Conservation (phyloP, 2,888 invertebrate genomes). For the Calliphora vomitoria region DNA sequence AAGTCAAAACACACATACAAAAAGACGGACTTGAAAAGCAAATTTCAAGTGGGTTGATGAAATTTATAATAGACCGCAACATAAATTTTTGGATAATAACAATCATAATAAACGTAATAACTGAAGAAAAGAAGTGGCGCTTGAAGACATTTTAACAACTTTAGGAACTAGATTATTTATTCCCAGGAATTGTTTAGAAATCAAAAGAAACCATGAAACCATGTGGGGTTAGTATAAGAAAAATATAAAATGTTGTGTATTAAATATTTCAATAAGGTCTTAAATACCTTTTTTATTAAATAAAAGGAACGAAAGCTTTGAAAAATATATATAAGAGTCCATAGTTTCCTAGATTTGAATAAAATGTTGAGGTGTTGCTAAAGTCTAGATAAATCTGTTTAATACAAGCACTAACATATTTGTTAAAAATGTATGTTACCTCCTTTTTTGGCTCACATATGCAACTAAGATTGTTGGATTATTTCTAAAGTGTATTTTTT, state of each 20-base stretch:
- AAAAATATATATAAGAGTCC: no score
- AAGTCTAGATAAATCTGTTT: no score
- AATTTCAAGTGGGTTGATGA: constrained; percentile 52
- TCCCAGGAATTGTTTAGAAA: not conserved
- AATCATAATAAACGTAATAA: constrained; percentile 10
- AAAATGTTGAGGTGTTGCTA: no score
- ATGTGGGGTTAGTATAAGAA: not conserved
- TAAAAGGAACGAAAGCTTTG: no score
- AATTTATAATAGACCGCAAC: constrained; percentile 27
- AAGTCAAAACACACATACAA: constrained; percentile 10
- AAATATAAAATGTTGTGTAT: not conserved
- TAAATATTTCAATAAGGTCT: not conserved
- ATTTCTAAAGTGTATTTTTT: not conserved
- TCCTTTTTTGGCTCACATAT: constrained; percentile 3
- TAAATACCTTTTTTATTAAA: not conserved
- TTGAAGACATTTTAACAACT: constrained; percentile 8
- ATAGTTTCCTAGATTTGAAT: no score
- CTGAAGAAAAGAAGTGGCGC: constrained; percentile 9
- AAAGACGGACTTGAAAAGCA: not conserved
- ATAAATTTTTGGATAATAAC: constrained; percentile 9
- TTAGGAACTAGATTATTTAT: not conserved
- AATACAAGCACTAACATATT: not conserved
- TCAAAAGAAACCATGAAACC: constrained; percentile 8
- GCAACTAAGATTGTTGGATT: not conserved
- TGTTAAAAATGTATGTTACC: not conserved